A percentile compares a stretch with the other conserved stretches of the same genome.
phyloP scores from a whole-genome alignment of 1,140 invertebrate species.

The Megathymus violae region DNA sequence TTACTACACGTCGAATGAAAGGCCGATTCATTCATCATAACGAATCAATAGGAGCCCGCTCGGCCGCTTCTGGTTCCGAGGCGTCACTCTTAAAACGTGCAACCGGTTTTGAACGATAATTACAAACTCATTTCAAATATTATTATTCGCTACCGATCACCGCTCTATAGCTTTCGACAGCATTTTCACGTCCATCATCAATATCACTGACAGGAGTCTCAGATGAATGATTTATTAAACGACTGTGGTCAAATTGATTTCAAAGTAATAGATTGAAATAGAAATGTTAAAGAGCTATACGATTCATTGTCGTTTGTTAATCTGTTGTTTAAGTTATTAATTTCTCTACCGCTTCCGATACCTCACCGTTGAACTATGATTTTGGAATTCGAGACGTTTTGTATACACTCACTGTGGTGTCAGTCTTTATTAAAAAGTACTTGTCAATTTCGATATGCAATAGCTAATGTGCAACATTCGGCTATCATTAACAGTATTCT shows the following conservation, averaged over 20 bases:
- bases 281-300: conserved; percentile 20
- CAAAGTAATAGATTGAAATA: conserved; percentile 35
- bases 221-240: conserved; percentile 63
- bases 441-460: conserved; percentile 61
- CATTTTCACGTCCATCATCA: conserved; percentile 55
- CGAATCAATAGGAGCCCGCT: conserved; percentile 57
- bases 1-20: conserved; percentile 55
- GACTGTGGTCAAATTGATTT: conserved; percentile 50
- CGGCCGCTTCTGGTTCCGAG: conserved; percentile 62
- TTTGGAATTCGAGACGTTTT: not conserved
- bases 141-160: conserved; percentile 71
- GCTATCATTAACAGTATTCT: conserved; percentile 49
- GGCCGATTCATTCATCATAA: conserved; percentile 79
- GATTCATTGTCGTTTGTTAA: conserved; percentile 20
- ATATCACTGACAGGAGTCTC: conserved; percentile 65
- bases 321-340: not conserved
- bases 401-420: conserved; percentile 4
- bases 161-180: conserved; percentile 65
- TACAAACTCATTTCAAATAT: conserved; percentile 74
- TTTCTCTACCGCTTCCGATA: not conserved
- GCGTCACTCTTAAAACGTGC: conserved; percentile 56
- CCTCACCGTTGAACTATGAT: conserved; percentile 16
- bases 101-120: conserved; percentile 75
- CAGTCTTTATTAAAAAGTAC: conserved; percentile 49
- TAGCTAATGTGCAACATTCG: conserved; percentile 44